Conservation (phyloP, 1,140 invertebrate genomes). For the Nasonia vitripennis region DNA sequence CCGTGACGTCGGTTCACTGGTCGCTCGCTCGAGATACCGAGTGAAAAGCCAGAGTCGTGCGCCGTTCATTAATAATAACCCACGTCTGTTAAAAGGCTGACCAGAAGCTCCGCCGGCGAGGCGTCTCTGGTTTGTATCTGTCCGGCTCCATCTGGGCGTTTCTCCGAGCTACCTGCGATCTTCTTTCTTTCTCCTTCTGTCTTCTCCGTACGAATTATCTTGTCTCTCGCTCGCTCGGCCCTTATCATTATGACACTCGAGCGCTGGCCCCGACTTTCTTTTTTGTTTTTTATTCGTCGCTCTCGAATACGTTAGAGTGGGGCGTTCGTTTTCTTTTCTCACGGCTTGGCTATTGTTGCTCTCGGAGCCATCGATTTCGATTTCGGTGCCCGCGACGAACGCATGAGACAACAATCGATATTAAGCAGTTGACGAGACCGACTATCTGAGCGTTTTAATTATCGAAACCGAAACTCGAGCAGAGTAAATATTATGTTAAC, state of each 20-base stretch:
- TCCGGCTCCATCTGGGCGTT: constrained; percentile 23
- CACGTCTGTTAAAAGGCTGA: constrained; percentile 38
- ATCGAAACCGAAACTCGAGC: neutral
- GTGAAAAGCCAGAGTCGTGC: neutral
- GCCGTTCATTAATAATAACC: constrained; percentile 51
- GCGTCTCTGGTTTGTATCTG: constrained; percentile 12
- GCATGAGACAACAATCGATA: neutral
- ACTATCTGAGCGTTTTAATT: neutral
- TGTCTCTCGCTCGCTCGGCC: constrained; percentile 48
- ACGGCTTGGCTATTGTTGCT: constrained; percentile 18
- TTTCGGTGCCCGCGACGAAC: too few relatives aligned
- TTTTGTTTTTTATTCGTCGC: neutral
- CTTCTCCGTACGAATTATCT: constrained; percentile 56
- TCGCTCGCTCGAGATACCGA: neutral
- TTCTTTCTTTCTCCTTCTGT: constrained; percentile 55
- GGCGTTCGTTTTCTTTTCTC: constrained; percentile 37
- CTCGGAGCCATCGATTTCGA: neutral
- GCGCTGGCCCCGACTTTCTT: constrained; percentile 46
- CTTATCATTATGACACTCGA: constrained; percentile 61
- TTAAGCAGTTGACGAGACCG: neutral
- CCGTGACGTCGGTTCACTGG: constrained; percentile 14
- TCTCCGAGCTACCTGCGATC: constrained; percentile 21
- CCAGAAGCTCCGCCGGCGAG: constrained; percentile 36
- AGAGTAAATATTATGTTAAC: constrained; percentile 1
- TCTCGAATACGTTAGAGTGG: neutral